Conservation (phyloP, 2,113 vertebrate species). For the Calypte anna region DNA sequence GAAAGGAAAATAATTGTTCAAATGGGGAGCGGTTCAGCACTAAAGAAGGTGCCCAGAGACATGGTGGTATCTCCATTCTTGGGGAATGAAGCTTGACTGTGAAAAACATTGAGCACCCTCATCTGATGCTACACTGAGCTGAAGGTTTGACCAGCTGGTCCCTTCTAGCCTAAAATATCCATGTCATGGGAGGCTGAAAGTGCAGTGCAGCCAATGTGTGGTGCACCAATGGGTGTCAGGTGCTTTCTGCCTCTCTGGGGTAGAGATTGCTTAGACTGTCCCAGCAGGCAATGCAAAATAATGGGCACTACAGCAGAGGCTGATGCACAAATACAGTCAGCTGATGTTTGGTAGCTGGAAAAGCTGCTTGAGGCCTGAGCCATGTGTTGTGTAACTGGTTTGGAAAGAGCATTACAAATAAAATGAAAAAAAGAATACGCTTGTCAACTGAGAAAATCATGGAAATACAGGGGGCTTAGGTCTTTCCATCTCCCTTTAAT, state of each 20-base stretch:
- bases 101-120: neutral
- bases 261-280: neutral
- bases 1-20: neutral
- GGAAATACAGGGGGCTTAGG: neutral
- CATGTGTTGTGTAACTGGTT: conserved; percentile 17
- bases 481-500: conserved; percentile 1
- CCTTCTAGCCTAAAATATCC: neutral
- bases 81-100: neutral
- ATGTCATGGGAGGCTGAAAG: neutral
- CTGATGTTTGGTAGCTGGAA: neutral
- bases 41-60: neutral
- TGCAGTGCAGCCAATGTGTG: neutral
- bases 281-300: neutral
- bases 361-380: conserved; percentile 29
- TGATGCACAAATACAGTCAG: neutral
- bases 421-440: neutral
- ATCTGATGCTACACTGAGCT: neutral
- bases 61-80: neutral
- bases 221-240: neutral
- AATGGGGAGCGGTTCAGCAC: neutral
- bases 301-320: neutral
- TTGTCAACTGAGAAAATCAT: conserved; percentile 9
- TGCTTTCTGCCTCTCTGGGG: neutral
- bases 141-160: neutral
- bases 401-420: conserved; percentile 28